Percentiles rank a stretch among this genome's conserved stretches.
These are phyloP conservation scores for Chamaea fasciata DNA, from an alignment of 2,113 vertebrate genomes.

Conservation along the genomic window DNA sequence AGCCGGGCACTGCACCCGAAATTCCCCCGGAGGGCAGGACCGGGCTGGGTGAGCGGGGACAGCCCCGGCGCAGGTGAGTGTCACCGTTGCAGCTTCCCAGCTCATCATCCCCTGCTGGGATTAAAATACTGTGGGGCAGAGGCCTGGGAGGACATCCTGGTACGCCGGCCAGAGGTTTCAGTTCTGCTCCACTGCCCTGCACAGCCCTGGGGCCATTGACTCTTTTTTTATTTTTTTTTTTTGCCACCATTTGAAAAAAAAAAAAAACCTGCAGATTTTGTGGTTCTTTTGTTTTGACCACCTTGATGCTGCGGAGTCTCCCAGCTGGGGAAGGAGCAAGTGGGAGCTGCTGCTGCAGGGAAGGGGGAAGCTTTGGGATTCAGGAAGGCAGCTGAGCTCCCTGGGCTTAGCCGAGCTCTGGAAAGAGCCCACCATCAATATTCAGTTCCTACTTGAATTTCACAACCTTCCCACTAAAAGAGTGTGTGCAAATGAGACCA, in stretches of 20 bases:
- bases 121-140: accelerated
- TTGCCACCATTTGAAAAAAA: not conserved
- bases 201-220: accelerated
- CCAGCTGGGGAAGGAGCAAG: not conserved
- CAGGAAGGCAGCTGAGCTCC: not conserved
- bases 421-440: not conserved
- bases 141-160: not conserved
- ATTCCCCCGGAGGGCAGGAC: not conserved
- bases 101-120: not conserved
- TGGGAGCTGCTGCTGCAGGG: not conserved
- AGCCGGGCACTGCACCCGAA: not conserved
- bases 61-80: accelerated
- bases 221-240: not conserved
- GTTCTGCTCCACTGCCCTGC: not conserved
- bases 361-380: not conserved
- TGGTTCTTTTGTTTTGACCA: not conserved
- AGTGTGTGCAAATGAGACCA: not conserved
- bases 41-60: not conserved
- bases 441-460: not conserved
- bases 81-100: accelerated
- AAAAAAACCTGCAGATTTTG: not conserved
- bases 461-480: accelerated
- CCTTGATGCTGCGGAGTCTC: not conserved
- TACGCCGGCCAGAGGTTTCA: not conserved
- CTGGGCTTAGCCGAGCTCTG: not conserved